Conservation (phyloP, 2,113 vertebrate species). For the Nestor notabilis region DNA sequence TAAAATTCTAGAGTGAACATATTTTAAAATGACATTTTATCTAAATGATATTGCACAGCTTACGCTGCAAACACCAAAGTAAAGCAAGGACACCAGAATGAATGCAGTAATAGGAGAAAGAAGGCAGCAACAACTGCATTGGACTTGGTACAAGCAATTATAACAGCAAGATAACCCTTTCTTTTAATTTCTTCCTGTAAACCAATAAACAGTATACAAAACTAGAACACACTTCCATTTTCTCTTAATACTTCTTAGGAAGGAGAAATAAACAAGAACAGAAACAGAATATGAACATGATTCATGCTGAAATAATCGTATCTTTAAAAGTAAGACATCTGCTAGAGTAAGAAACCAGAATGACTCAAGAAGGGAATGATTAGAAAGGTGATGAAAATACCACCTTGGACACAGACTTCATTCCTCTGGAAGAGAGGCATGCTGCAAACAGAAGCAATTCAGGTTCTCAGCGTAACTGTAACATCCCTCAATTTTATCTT, state of each 20-base stretch:
- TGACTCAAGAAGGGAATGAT: neutral
- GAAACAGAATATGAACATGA: neutral
- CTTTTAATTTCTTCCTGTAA: neutral
- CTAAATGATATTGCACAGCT: neutral
- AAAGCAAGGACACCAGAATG: neutral
- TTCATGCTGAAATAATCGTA: accelerated
- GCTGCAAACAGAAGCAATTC: neutral
- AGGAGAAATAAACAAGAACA: neutral
- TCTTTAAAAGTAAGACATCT: neutral
- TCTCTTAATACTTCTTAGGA: neutral
- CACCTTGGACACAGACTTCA: neutral
- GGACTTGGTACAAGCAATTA: neutral
- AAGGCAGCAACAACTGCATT: neutral
- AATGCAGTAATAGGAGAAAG: neutral
- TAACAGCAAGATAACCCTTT: neutral
- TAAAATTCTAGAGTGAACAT: neutral
- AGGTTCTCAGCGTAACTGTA: neutral
- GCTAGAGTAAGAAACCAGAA: neutral
- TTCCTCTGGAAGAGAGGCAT: neutral
- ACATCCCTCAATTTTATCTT: neutral
- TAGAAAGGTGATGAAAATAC: neutral
- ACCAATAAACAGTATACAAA: neutral
- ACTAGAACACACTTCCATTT: neutral
- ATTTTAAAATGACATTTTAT: neutral
- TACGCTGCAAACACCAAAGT: neutral